A percentile compares a stretch with the other conserved stretches of the same genome.
Evolutionary conservation across 2,797 vertebrate species (phyloP).

Genomic region (Peromyscus nudipes): DNA sequence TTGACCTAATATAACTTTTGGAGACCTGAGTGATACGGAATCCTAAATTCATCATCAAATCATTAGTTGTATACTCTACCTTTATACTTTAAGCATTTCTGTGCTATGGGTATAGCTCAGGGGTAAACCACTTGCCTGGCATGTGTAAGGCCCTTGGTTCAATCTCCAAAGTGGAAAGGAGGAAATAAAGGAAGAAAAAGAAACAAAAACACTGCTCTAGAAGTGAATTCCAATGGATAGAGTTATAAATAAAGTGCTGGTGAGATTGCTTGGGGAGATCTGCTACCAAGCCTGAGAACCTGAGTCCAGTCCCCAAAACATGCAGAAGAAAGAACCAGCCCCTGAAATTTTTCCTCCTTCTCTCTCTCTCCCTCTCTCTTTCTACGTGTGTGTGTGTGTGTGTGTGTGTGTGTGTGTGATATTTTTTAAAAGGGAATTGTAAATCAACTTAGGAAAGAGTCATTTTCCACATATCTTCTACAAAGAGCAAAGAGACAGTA

Average conservation of each 20-base stretch:
- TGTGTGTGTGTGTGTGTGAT: neutral
- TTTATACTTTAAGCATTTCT: neutral
- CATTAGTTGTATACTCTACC: neutral
- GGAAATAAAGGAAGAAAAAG: too few species aligned
- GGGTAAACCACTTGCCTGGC: neutral
- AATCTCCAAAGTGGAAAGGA: neutral
- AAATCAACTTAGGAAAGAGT: neutral
- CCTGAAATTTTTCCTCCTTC: neutral
- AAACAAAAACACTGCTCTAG: neutral
- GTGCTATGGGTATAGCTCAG: neutral
- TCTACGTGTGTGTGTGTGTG: neutral
- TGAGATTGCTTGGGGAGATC: neutral
- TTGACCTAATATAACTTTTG: neutral
- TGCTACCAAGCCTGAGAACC: neutral
- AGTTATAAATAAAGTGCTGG: neutral
- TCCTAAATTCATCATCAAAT: neutral
- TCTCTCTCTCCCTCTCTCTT: neutral
- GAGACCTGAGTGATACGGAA: neutral
- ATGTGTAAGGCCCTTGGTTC: neutral
- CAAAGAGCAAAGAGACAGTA: neutral
- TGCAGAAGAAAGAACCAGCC: neutral
- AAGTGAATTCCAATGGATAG: neutral
- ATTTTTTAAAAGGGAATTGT: neutral
- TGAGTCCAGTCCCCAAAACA: neutral
- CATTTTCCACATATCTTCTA: slow-evolving; percentile 1